Base-by-base conservation (phyloP, 1,140 invertebrate species). In the Ooceraea biroi region DNA sequence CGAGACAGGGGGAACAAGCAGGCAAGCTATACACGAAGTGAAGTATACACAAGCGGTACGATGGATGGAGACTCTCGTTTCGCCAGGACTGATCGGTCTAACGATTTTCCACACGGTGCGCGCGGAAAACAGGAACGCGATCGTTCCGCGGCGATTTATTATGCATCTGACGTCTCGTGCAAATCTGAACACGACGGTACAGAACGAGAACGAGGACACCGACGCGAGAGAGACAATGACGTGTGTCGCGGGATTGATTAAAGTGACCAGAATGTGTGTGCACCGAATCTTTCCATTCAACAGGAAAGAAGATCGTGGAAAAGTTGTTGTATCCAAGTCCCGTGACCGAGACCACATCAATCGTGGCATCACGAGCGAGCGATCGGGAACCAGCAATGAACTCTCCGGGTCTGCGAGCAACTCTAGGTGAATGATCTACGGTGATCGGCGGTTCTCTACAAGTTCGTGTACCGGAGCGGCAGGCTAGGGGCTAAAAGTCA, bases 1-100 rank as follows among this genome's bases (percentile, higher is more conserved):
- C 74, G 74, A 63, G 74, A 66, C 36, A 60, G 12, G 76, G 48
- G 61, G 68, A 36, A 48, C 60, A 88, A 87, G 83, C 83, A 88
- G 74, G 76, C 87, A 61, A 69, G 65, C 83, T 80, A 84, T 55
- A 74, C 46, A 57, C 57, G 25, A 41, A 74, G 22, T 71, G 25
- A 44, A 22, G 36, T 50, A 14, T 44, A 44, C 25, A 48, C 52
- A 50, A 52, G 48, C 22, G 44, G 17, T 48, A 71, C 25, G 19
- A 61, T 30, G 57, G 17, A 61, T 14, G 44, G 19, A 65, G 65
- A 36, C 7, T 36, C 30, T 66, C 46, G 27, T 65, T 50, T 19
- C 36, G 74, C 48, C 22, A 55, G 52, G 52, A 22, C 52, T 55
- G 4, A n/a, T 36, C 36, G 36, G 36, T 10, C n/a, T 10, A 27